These are phyloP conservation scores for Heliconius ethilla DNA, from an alignment of 2,888 invertebrate genomes.

Conservation along the genomic window DNA sequence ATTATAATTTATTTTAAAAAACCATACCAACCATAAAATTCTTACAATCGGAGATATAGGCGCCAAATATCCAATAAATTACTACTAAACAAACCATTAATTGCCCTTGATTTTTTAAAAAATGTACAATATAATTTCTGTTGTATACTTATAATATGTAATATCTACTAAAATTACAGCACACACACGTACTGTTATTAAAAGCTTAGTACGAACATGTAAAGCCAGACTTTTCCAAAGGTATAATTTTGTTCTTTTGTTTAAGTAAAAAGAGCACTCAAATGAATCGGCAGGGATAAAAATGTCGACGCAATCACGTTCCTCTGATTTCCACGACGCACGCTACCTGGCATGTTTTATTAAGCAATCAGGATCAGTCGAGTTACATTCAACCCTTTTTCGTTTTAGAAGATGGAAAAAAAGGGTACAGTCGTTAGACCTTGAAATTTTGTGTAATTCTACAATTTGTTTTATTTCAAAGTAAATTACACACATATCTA, in stretches of 20 bases:
- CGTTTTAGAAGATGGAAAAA: conserved; percentile 26
- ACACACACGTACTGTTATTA: neutral
- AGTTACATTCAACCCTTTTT: conserved; percentile 33
- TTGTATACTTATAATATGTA: neutral
- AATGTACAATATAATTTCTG: neutral
- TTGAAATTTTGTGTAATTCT: conserved; percentile 1
- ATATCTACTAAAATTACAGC: neutral
- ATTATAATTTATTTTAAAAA: no score
- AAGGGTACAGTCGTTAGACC: conserved; percentile 9
- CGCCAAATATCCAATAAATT: no score
- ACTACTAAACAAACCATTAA: neutral
- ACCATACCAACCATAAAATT: no score
- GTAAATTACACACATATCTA: neutral
- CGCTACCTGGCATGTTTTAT: conserved; percentile 39
- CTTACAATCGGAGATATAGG: no score
- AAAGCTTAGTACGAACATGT: neutral
- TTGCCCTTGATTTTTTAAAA: neutral
- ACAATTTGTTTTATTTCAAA: conserved; percentile 13
- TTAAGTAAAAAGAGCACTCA: conserved; percentile 40
- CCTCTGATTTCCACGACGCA: conserved; percentile 37
- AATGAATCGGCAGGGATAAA: conserved; percentile 37
- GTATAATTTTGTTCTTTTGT: conserved; percentile 38
- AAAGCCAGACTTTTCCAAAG: conserved; percentile 12
- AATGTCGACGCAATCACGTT: conserved; percentile 43
- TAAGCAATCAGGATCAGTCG: conserved; percentile 39